Evolutionary conservation across 1,140 invertebrate genomes (phyloP).

Genomic region (Caenorhabditis remanei): DNA sequence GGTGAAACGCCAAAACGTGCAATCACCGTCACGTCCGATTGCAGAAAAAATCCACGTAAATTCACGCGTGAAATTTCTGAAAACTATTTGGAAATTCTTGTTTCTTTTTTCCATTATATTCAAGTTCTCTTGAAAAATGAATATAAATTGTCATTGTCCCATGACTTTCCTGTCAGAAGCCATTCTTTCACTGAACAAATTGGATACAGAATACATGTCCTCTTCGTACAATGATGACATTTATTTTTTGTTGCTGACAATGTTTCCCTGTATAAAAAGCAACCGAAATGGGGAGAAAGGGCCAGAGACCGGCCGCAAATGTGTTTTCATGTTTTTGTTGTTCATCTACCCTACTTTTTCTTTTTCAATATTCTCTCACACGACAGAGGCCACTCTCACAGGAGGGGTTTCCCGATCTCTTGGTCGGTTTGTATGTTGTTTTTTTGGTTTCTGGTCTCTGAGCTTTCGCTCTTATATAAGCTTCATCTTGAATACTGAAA

Average conservation of each 20-base stretch:
- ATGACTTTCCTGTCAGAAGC: not conserved
- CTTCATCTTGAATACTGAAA: not conserved
- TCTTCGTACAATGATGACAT: constrained; percentile 11
- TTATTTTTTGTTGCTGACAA: constrained; percentile 24
- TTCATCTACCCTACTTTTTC: not conserved
- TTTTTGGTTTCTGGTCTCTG: constrained; percentile 7
- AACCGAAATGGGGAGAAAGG: not conserved
- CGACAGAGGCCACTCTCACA: not conserved
- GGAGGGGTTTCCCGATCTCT: not conserved
- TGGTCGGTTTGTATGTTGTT: not conserved
- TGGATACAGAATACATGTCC: not conserved
- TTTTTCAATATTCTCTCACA: constrained; percentile 8
- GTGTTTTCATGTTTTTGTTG: constrained; percentile 86
- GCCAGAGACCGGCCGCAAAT: constrained; percentile 83
- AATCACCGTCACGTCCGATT: too few species aligned
- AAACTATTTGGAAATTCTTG: not conserved
- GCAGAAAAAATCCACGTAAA: too few species aligned
- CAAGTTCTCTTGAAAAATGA: not conserved
- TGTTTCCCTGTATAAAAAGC: constrained; percentile 7
- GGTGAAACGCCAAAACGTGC: too few species aligned
- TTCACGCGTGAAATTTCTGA: too few species aligned
- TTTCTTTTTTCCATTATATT: not conserved
- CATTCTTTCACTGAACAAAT: not conserved
- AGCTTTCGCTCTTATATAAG: constrained; percentile 21
- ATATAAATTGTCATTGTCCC: constrained; percentile 13